These are phyloP conservation scores for Megaustenia siamemsis DNA, from an alignment of 2,888 invertebrate species.

Conservation along the genomic window DNA sequence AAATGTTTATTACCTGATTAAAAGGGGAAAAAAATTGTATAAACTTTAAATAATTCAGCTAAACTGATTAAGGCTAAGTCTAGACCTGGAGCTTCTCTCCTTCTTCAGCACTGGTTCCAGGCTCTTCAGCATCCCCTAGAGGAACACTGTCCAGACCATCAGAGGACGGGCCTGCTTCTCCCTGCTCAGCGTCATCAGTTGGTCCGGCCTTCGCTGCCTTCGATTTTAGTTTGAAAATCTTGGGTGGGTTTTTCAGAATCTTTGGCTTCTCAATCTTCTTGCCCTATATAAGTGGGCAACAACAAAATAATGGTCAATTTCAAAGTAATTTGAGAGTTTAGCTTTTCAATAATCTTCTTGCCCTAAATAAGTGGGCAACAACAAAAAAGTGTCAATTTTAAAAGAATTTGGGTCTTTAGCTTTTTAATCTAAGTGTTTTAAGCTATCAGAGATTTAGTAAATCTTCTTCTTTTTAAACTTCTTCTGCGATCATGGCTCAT, in stretches of 20 bases:
- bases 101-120: slow-evolving; percentile 15
- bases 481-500: no score
- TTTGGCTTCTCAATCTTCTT: slow-evolving; percentile 56
- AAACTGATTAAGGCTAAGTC: not conserved
- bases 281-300: slow-evolving; percentile 45
- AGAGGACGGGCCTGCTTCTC: slow-evolving; percentile 51
- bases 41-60: not conserved
- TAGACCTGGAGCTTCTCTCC: not conserved
- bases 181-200: slow-evolving; percentile 43
- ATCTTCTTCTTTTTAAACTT: no score
- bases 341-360: slow-evolving; percentile 57
- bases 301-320: not conserved
- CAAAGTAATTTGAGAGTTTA: no score
- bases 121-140: slow-evolving; percentile 39
- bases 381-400: not conserved
- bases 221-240: slow-evolving; percentile 56
- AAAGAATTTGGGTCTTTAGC: no score
- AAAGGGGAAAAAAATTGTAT: not conserved
- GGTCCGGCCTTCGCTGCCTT: slow-evolving; percentile 53
- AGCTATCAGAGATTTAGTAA: no score
- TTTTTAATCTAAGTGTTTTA: no score
- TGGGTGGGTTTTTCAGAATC: slow-evolving; percentile 53
- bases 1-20: not conserved
- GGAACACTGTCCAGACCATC: slow-evolving; percentile 56
- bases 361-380: slow-evolving; percentile 43